Evolutionary conservation across 2,797 vertebrate genomes (phyloP).

Genomic region (Syndactyla subalaris): DNA sequence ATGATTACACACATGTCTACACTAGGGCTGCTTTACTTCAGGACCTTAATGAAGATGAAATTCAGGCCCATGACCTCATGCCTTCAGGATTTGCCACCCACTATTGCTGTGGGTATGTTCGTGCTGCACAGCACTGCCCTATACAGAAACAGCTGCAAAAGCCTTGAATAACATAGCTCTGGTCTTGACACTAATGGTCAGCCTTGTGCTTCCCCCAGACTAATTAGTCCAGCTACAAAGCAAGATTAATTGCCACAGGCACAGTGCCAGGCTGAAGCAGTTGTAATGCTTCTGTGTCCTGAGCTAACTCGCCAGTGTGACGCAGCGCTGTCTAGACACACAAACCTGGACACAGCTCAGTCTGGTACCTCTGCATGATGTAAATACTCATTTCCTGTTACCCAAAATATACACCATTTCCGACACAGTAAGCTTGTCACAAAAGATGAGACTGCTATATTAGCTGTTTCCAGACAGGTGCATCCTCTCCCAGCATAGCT

Average conservation of each 20-base stretch:
- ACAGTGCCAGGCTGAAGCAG: not conserved
- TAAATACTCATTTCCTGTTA: not conserved
- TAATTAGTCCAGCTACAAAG: not conserved
- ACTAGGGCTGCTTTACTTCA: not conserved
- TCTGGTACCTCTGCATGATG: not conserved
- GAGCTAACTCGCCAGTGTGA: not conserved
- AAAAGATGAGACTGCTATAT: not conserved
- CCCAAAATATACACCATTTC: not conserved
- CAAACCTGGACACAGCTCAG: not conserved
- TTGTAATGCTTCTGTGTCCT: not conserved
- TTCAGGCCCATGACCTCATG: not conserved
- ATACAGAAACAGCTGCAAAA: not conserved
- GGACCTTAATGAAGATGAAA: not conserved
- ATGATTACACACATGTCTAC: not conserved
- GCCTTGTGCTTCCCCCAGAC: not conserved
- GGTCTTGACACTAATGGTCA: not conserved
- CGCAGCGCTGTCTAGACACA: conserved; percentile 7
- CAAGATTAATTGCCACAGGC: conserved; percentile 18
- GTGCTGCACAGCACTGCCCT: not conserved
- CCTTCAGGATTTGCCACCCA: not conserved
- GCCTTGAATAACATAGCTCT: not conserved
- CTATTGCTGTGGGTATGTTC: not conserved
- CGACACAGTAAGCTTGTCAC: not conserved
- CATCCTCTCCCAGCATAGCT: not conserved
- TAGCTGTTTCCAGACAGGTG: not conserved